These are phyloP conservation scores for Sebastes nivosus DNA, from an alignment of 2,797 vertebrate genomes.

Conservation along the genomic window DNA sequence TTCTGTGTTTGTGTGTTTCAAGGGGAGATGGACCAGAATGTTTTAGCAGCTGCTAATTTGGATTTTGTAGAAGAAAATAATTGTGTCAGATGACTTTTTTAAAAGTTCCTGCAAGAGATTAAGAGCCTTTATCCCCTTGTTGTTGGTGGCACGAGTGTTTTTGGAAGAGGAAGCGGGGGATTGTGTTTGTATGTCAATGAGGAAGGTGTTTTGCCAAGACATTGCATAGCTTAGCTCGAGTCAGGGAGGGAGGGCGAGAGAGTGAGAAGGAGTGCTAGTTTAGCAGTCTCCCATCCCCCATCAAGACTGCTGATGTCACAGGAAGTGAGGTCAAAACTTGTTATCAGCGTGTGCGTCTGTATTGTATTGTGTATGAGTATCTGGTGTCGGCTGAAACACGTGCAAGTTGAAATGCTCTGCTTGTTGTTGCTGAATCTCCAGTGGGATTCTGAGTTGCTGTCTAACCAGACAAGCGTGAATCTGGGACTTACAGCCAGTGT, in stretches of 20 bases:
- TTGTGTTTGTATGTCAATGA: constrained; percentile 48
- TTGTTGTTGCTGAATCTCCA: constrained; percentile 9
- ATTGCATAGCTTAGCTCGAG: constrained; percentile 46
- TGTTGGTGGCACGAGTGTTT: constrained; percentile 16
- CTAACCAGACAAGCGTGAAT: background rate
- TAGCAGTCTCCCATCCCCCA: constrained; percentile 72
- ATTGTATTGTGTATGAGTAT: constrained; percentile 1
- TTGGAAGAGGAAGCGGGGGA: constrained; percentile 46
- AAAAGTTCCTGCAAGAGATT: constrained; percentile 16
- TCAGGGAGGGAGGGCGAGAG: constrained; percentile 12
- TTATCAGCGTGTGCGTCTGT: constrained; percentile 34
- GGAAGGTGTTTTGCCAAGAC: constrained; percentile 54
- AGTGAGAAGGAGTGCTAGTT: constrained; percentile 51
- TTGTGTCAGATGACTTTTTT: constrained; percentile 22
- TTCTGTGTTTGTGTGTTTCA: constrained; percentile 46
- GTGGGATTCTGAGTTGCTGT: background rate
- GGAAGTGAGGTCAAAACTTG: constrained; percentile 70
- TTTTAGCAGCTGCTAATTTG: constrained; percentile 26
- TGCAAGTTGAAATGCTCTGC: background rate
- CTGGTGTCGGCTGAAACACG: constrained; percentile 11
- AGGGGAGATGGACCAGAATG: constrained; percentile 40
- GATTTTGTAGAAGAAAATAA: background rate
- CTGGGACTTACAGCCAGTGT: background rate
- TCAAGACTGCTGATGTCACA: constrained; percentile 71
- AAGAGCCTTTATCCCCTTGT: background rate